Conservation (phyloP, 2,888 invertebrate genomes). For the Enchytraeus crypticus region DNA sequence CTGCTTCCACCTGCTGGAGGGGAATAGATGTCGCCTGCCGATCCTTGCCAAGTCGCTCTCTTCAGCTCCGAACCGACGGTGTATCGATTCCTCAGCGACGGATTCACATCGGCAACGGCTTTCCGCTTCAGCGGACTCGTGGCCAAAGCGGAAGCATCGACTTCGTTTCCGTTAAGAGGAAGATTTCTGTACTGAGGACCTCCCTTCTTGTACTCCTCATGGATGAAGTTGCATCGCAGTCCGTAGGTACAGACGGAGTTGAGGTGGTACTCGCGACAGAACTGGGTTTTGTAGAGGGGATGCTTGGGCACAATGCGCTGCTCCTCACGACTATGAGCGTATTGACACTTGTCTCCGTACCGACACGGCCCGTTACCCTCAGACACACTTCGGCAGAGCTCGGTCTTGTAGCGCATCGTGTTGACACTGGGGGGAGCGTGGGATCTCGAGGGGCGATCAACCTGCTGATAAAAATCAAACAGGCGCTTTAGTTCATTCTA, state of each 20-base stretch:
- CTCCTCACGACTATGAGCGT: constrained; percentile 89
- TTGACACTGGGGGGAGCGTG: not conserved
- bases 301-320: constrained; percentile 85
- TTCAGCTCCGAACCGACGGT: no score
- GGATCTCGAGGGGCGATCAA: not conserved
- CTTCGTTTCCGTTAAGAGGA: no score
- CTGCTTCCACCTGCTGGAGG: no score
- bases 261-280: constrained; percentile 89
- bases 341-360: constrained; percentile 96
- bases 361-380: constrained; percentile 82
- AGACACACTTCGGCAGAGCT: constrained; percentile 82
- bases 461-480: not conserved
- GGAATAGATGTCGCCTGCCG: no score
- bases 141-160: no score
- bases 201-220: constrained; percentile 56
- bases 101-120: no score
- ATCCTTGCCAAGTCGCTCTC: no score
- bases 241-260: constrained; percentile 97
- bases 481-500: no score
- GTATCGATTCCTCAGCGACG: no score
- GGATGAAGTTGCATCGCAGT: constrained; percentile 93
- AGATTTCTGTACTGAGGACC: no score
- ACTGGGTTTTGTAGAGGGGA: constrained; percentile 96
- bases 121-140: no score
- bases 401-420: constrained; percentile 72